Evolutionary conservation across 1,140 invertebrate species (phyloP), one percentile per base, ranked within the genome.

Genomic region (Anastrepha obliqua): DNA sequence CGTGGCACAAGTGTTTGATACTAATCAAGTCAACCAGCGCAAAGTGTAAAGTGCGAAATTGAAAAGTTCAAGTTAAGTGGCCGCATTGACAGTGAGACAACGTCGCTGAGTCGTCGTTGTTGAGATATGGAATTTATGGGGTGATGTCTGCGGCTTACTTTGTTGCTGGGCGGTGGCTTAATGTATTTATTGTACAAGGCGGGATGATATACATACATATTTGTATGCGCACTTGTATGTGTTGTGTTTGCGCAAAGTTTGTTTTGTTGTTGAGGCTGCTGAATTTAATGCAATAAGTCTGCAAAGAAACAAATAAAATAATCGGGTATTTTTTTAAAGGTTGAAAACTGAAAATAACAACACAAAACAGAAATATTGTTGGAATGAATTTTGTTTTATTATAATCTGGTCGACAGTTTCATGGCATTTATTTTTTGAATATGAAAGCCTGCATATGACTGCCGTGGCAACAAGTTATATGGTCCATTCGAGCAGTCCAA

Each of bases 61-160:
- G 74, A 81, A 81, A 81, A 81, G 74, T 81, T 81, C 51, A 51
- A 51, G 44, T 81, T 55, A 81, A 81, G 74, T 81, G 74, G 74
- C 74, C 74, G 47, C 74, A 81, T 81, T 81, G 74, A 81, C 74
- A 55, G 17, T 55, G 74, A 81, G 74, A 81, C 51, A n/a, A 58
- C 7, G 74, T 29, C 51, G 44, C 55, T 81, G 74, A 81, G 55
- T 74, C 29, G 47, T 81, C 67, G 9, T 8, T 6, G 29, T 13
- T n/a, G 42, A 47, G 42, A 74, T 81, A 81, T 55, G 17, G 17
- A 81, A 47, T 51, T 81, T 81, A 55, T 29, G 47, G 44, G 44
- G 15, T 29, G 20, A 7, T 1, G 29, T 29, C 29, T 29, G 1
- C 29, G 29, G 29, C 29, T 29, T 20, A 39, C 5, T 67, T 8